A percentile compares a stretch with the other conserved stretches of the same genome.
phyloP scores from a whole-genome alignment of 2,113 vertebrate species.

The Indicator indicator region DNA sequence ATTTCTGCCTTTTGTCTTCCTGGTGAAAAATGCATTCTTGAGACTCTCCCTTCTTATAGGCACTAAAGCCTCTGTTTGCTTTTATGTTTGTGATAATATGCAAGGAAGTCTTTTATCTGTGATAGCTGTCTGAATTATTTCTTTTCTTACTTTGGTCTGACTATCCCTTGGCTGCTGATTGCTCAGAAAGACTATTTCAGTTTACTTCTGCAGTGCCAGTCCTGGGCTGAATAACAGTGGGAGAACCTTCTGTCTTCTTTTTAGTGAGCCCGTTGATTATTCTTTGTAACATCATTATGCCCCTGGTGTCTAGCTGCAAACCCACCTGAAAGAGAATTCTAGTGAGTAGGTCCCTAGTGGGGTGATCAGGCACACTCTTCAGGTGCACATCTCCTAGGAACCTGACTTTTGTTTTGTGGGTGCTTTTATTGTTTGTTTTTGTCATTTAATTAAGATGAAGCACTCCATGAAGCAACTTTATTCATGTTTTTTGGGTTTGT shows the following conservation, averaged over 20 bases:
- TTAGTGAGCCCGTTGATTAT: background rate
- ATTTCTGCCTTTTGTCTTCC: background rate
- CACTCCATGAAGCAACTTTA: background rate
- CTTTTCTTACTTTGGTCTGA: background rate
- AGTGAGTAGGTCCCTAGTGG: background rate
- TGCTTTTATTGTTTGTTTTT: background rate
- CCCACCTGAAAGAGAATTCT: background rate
- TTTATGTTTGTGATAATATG: background rate
- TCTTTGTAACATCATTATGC: background rate
- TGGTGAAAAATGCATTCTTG: background rate
- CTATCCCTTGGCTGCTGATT: background rate
- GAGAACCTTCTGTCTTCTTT: background rate
- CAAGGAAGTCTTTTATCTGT: background rate
- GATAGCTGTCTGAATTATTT: background rate
- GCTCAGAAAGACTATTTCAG: background rate
- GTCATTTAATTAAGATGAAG: background rate
- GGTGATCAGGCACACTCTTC: background rate
- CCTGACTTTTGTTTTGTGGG: background rate
- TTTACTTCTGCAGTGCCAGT: background rate
- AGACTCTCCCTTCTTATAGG: background rate
- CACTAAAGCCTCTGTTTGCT: background rate
- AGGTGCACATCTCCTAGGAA: background rate
- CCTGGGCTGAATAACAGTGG: background rate
- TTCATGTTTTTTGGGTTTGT: background rate
- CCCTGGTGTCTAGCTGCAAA: background rate